Evolutionary conservation across 2,113 vertebrate species (phyloP), one percentile per base, ranked within the genome.

Genomic region (Lonchura striata): DNA sequence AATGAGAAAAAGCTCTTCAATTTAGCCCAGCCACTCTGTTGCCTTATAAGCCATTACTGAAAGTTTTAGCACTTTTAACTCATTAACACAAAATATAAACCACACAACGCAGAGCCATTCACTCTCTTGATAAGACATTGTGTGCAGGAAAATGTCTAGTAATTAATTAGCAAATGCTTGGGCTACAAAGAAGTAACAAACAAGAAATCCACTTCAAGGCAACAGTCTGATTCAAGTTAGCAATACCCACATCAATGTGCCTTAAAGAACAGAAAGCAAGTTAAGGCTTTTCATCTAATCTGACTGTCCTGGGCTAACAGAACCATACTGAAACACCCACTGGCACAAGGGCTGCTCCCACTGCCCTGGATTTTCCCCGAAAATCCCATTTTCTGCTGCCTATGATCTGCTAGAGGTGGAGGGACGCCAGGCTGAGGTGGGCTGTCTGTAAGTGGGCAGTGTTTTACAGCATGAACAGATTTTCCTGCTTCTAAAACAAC

Each of bases 1-100:
- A 97, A 95, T 92, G 82, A 92, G 60, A 66, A 87, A 92, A 83
- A 92, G 46, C 46, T 91, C 85, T 94, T 96, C 72, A 75, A 37
- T 86, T 93, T 63, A 92, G 54, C n/a, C 63, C 59, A 95, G 35
- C 37, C 37, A 72, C 59, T 95, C 77, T 90, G 47, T 70, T 95
- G 82, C 23, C 52, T 46, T 94, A 74, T 66, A 86, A 44, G 60
- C 72, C 63, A 90, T 86, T 27, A 83, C 22, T 70, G 90, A 95
- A 96, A 75, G 69, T 96, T 95, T 92, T 61, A 88, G 71, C 70
- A 64, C 53, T 49, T 78, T 95, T 94, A 95, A 77, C 31, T 88
- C 94, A 93, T 96, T 95, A 88, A 56, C 41, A 70, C 1, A 6
- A 96, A 86, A 91, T 56, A 89, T 46, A 89, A 95, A 50, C 44